Conservation (phyloP, 2,113 vertebrate species). For the Salvelinus sp. region DNA sequence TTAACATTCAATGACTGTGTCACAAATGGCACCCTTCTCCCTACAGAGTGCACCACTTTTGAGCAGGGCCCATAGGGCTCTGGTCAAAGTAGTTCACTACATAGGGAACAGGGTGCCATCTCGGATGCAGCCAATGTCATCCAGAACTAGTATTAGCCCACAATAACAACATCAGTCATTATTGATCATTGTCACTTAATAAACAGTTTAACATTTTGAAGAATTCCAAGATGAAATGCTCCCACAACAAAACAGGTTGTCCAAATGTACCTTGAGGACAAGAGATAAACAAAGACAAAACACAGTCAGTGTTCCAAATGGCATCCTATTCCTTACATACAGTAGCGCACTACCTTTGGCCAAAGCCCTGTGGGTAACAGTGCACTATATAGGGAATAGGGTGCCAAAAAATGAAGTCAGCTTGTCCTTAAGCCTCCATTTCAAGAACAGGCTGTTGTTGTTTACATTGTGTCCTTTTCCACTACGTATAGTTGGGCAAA, state of each 20-base stretch:
- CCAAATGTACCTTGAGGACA: slow-evolving; percentile 48
- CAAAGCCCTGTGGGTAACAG: too few relatives aligned
- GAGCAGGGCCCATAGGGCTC: too few relatives aligned
- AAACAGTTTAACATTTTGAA: slow-evolving; percentile 66
- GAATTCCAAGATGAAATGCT: slow-evolving; percentile 54
- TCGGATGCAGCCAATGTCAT: slow-evolving; percentile 39
- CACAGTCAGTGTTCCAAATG: not conserved
- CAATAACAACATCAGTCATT: slow-evolving; percentile 75
- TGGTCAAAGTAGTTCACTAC: too few relatives aligned
- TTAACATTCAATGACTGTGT: slow-evolving; percentile 59
- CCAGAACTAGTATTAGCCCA: slow-evolving; percentile 45
- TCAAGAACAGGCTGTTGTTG: slow-evolving; percentile 58
- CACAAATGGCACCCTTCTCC: not conserved
- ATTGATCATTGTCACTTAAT: slow-evolving; percentile 74
- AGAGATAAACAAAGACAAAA: slow-evolving; percentile 4
- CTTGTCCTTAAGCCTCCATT: slow-evolving; percentile 23
- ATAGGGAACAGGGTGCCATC: too few relatives aligned
- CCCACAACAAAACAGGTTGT: slow-evolving; percentile 35
- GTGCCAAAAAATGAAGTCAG: slow-evolving; percentile 13
- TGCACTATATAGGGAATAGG: not conserved
- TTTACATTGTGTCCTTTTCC: slow-evolving; percentile 45
- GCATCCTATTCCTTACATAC: not conserved
- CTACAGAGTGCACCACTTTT: too few relatives aligned
- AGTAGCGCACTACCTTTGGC: too few relatives aligned
- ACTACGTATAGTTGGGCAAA: slow-evolving; percentile 43